Evolutionary conservation across 2,797 vertebrate species (phyloP), one percentile per base, ranked within the genome.

Genomic region (Sebastes trivittatus): DNA sequence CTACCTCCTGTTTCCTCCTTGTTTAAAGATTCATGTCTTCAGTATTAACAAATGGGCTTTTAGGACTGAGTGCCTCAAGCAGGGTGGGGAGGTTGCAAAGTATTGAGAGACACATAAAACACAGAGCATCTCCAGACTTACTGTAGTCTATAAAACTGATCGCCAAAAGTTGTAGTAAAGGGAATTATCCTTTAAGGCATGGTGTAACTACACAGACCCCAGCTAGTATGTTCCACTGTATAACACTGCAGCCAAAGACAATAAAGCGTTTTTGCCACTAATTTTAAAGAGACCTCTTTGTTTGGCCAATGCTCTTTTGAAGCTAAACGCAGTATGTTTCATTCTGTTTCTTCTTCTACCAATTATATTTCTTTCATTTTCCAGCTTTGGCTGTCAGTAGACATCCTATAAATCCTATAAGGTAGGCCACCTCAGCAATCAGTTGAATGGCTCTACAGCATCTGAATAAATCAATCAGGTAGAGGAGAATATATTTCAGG

Each of bases 381-480:
- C 2, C 29, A 42, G 29, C 42, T 56, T 30, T 32, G 7, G 14
- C 29, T 60, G 59, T 62, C 56, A 32, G 32, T 4, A 30, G 55
- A 58, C 65, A 7, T 64, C 18, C 56, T 25, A 68, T 73, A 80
- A 79, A 77, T 71, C 70, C 23, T 27, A 36, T 55, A 18, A 71
- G 13, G 70, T 1, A 27, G 2, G n/a, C 58, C 72, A 76, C 70
- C 67, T 80, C 56, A 72, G 76, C 78, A 82, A 84, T 85, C 78
- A 59, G 27, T 4, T 72, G 68, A 75, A 78, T 65, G 74, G 14
- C 81, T 58, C 60, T 1, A 27, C 11, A 72, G 46, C 56, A 62
- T 79, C 22, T 22, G 63, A 85, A 83, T 67, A 71, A 83, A 85
- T 75, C 71, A 72, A 25, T 81, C 29, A 36, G 36, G 54, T 63